phyloP scores from a whole-genome alignment of 2,113 vertebrate species.

The Oncorhynchus kisutch region DNA sequence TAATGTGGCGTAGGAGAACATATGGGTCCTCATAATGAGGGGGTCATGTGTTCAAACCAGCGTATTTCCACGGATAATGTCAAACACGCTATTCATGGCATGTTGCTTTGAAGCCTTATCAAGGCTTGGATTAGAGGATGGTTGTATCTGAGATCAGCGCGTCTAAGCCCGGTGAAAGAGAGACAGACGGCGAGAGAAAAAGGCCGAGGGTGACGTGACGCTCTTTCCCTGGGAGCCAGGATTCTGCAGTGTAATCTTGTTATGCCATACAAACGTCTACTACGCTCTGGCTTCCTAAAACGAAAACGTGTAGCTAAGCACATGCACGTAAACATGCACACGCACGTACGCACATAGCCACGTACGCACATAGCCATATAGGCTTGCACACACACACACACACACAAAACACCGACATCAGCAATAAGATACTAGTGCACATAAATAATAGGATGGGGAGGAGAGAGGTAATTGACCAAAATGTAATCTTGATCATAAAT shows the following conservation, averaged over 20 bases:
- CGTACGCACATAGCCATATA: not conserved
- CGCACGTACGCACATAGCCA: not conserved
- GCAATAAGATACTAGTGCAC: not conserved
- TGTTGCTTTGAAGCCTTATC: conserved; percentile 48
- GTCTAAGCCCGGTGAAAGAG: conserved; percentile 19
- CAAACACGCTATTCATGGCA: conserved; percentile 36
- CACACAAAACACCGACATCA: not conserved
- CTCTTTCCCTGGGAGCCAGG: conserved; percentile 22
- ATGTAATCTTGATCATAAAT: not conserved
- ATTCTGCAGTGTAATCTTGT: conserved; percentile 44
- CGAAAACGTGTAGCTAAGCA: not conserved
- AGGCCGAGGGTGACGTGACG: not conserved
- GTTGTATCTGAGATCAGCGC: conserved; percentile 3
- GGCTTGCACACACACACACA: no score
- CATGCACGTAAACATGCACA: not conserved
- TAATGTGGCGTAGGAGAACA: conserved; percentile 26
- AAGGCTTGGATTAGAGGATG: conserved; percentile 34
- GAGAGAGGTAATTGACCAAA: not conserved
- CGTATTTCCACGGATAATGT: conserved; percentile 22
- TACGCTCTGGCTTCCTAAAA: conserved; percentile 13
- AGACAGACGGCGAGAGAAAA: conserved; percentile 1
- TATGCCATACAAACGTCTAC: conserved; percentile 24
- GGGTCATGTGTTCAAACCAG: conserved; percentile 41
- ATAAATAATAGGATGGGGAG: no score
- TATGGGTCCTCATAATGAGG: conserved; percentile 42